Evolutionary conservation across 2,888 invertebrate genomes (phyloP).

Genomic region (Brachycybe producta): DNA sequence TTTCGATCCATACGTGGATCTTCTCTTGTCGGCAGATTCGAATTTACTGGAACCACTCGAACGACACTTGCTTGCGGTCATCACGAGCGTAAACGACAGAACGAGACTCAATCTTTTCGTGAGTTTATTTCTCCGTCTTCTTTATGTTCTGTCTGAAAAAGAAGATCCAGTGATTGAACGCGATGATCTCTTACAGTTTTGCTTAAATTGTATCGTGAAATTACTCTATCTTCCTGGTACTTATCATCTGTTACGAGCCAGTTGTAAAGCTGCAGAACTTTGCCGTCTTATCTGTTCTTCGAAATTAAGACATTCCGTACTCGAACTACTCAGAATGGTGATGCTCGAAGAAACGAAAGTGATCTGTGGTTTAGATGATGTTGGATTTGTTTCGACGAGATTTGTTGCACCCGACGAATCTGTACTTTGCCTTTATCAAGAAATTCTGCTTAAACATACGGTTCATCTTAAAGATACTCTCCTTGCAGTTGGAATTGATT

Average conservation of each 20-base stretch:
- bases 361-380: not conserved
- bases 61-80: not conserved
- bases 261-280: not conserved
- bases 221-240: not conserved
- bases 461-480: no score
- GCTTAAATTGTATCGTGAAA: not conserved
- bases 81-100: not conserved
- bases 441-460: constrained; percentile 6
- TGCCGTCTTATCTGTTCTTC: not conserved
- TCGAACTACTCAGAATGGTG: not conserved
- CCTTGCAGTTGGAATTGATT: not conserved
- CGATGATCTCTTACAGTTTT: not conserved
- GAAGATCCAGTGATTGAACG: not conserved
- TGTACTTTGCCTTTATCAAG: not conserved
- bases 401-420: not conserved
- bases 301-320: not conserved
- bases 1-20: not conserved
- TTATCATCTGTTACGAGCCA: not conserved
- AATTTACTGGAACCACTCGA: not conserved
- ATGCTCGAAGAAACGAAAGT: not conserved
- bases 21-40: not conserved
- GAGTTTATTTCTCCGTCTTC: not conserved
- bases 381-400: no score
- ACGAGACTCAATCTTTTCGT: constrained; percentile 3
- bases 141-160: not conserved